Percentiles rank a stretch among this genome's conserved stretches.
Conservation (phyloP, 2,888 invertebrate genomes). For the Thecophora atra region DNA sequence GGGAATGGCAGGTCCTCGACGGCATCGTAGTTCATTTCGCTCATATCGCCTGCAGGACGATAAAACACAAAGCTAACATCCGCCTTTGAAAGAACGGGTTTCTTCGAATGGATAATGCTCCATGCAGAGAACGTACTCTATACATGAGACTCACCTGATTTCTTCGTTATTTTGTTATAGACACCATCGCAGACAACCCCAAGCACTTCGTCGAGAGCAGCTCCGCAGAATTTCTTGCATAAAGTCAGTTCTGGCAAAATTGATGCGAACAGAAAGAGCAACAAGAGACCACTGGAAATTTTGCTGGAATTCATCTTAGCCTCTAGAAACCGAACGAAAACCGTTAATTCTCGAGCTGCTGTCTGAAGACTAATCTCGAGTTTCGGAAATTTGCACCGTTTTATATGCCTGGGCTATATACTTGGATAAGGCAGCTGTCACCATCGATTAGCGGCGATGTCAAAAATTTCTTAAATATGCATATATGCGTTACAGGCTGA, state of each 20-base stretch:
- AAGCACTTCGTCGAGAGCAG: constrained; percentile 46
- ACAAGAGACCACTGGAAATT: constrained; percentile 6
- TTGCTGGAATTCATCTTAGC: background rate
- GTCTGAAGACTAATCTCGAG: constrained; percentile 9
- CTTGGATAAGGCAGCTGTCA: constrained; percentile 3
- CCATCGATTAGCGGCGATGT: background rate
- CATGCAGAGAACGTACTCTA: background rate
- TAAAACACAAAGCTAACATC: background rate
- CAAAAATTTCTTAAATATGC: constrained; percentile 6
- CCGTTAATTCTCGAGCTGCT: background rate
- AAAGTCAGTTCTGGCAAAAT: constrained; percentile 8
- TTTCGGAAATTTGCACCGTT: background rate
- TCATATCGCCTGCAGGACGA: constrained; percentile 15
- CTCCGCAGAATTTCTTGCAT: constrained; percentile 49
- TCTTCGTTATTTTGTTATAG: constrained; percentile 47
- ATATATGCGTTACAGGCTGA: background rate
- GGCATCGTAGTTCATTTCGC: constrained; percentile 40
- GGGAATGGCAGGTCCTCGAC: constrained; percentile 33
- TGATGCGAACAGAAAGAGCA: constrained; percentile 14
- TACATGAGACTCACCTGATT: constrained; percentile 42
- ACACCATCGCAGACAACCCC: constrained; percentile 48
- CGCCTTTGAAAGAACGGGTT: background rate
- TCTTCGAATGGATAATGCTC: background rate
- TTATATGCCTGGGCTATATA: constrained; percentile 6
- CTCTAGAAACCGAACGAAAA: no score